Evolutionary conservation across 2,888 invertebrate genomes (phyloP).

Genomic region (Ichneumoninae sp.): DNA sequence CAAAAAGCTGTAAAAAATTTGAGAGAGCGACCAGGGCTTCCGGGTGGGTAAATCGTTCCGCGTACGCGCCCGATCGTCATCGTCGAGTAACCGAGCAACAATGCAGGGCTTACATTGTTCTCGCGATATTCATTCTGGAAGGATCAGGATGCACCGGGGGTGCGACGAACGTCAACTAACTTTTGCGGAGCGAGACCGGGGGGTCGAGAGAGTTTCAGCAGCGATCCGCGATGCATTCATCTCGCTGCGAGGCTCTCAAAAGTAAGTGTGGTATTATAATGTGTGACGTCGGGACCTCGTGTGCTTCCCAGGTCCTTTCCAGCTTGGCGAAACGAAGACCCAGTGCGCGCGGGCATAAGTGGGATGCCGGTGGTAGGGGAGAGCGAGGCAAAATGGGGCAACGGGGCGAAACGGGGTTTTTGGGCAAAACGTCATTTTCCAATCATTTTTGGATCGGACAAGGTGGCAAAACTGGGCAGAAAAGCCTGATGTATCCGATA

Average conservation of each 20-base stretch:
- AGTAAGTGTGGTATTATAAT: constrained; percentile 28
- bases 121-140: constrained; percentile 35
- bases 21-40: not conserved
- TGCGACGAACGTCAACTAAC: constrained; percentile 45
- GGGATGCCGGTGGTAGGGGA: constrained; percentile 7
- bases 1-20: constrained; percentile 1
- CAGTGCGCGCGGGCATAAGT: constrained; percentile 1
- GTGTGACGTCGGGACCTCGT: not conserved
- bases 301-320: constrained; percentile 1
- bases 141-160: not conserved
- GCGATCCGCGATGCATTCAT: constrained; percentile 24
- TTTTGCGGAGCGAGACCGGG: constrained; percentile 24
- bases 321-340: constrained; percentile 29
- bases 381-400: too few relatives aligned
- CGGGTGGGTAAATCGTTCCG: not conserved
- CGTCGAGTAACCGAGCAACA: constrained; percentile 20
- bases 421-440: too few relatives aligned
- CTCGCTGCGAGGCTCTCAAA: constrained; percentile 1
- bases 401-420: too few relatives aligned
- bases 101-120: constrained; percentile 51
- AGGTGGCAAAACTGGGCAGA: too few relatives aligned
- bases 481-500: too few relatives aligned
- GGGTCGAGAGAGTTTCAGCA: constrained; percentile 20
- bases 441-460: too few relatives aligned
- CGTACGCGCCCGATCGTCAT: not conserved